phyloP scores from a whole-genome alignment of 2,797 vertebrate species.

The Euphonia xanthogaster region DNA sequence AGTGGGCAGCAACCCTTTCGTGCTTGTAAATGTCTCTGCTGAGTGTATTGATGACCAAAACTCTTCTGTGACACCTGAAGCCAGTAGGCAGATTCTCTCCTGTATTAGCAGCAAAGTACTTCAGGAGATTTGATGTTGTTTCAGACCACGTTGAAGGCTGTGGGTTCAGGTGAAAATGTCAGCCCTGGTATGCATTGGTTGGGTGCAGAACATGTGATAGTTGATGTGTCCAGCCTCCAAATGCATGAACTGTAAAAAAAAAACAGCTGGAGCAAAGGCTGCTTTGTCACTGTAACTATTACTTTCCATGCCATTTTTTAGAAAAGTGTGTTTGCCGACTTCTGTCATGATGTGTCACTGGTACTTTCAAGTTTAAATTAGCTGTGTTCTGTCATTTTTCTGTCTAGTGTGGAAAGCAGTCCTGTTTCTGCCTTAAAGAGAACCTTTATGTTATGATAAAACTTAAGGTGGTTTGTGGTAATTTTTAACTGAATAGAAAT shows the following conservation, averaged over 20 bases:
- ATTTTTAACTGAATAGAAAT: background rate
- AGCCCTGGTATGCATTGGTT: background rate
- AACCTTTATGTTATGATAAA: background rate
- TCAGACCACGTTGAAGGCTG: rapidly evolving
- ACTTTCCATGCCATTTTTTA: rapidly evolving
- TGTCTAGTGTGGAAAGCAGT: background rate
- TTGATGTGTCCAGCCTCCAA: background rate
- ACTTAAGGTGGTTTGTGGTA: background rate
- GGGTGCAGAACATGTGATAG: background rate
- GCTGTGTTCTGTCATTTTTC: background rate
- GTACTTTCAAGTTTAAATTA: background rate
- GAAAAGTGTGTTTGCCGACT: rapidly evolving
- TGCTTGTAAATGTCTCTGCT: background rate
- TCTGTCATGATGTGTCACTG: background rate
- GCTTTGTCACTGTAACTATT: background rate
- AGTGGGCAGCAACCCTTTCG: background rate
- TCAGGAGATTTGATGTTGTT: background rate
- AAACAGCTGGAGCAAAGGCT: background rate
- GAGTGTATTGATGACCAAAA: background rate
- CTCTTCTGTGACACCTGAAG: background rate
- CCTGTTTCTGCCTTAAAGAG: background rate
- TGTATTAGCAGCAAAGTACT: background rate
- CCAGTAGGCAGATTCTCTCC: background rate
- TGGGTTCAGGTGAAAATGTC: background rate
- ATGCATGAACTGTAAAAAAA: background rate